Base-by-base conservation (phyloP, 2,888 invertebrate species). In the Tenthredo livida region DNA sequence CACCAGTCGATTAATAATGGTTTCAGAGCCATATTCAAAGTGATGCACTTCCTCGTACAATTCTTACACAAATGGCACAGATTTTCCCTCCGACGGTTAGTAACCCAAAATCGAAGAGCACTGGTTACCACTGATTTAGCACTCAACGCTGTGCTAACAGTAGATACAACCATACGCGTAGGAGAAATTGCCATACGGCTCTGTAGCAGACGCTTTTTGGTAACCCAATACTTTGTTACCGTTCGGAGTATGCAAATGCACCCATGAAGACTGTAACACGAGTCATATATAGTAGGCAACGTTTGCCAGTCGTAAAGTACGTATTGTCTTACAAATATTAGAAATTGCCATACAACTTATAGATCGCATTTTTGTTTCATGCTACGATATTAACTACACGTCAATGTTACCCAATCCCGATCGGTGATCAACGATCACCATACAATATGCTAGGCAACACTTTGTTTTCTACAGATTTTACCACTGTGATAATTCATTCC, bases 281-380 rank as follows among this genome's bases (percentile, higher is more conserved):
- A 21, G 58, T 21, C 58, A n/a, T 58, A 9, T 9, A n/a, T 58
- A 58, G 58, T 21, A 58, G 58, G 9, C 58, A 58, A 58, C 9
- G 9, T 58, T 58, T 58, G 21, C 58, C 50, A 50, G 12, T 50
- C 58, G 58, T 58, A 21, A 21, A 58, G 58, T 58, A 58, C 21
- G 21, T 58, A n/a, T n/a, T 58, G 58, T 58, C 58, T 58, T 58
- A 58, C n/a, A 58, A 58, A 58, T 58, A 58, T 58, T n/a, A 21
- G n/a, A 10, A 21, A 29, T 29, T 29, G 29, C 29, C 29, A 29
- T 29, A 29, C 29, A 29, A 2, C 1, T 1, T 29, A 29, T 29
- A 29, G 29, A 29, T 29, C 29, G 29, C 29, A 58, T 58, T 58
- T 58, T 58, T 58, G 58, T 58, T 58, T 58, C 58, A 58, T 21